These are phyloP conservation scores for Sigmodon hispidus DNA, from an alignment of 2,113 vertebrate species.

Conservation along the genomic window DNA sequence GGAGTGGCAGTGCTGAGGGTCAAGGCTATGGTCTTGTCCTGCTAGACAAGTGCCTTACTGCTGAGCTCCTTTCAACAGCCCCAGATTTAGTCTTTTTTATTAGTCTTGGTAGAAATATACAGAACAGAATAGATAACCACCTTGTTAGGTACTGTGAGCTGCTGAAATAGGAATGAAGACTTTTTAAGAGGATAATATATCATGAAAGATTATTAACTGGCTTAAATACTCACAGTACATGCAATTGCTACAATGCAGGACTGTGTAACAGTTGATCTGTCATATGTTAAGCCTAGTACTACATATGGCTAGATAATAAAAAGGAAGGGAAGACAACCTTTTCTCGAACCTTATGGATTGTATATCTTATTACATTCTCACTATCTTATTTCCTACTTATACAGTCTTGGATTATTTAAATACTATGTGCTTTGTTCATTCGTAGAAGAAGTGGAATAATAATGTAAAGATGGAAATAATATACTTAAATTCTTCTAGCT, in stretches of 20 bases:
- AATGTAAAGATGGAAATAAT: slow-evolving; percentile 50
- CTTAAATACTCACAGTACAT: slow-evolving; percentile 21
- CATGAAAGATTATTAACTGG: slow-evolving; percentile 12
- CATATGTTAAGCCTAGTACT: neutral
- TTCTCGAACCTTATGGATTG: neutral
- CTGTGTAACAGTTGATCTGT: neutral
- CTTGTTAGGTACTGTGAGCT: neutral
- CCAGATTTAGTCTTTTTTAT: neutral
- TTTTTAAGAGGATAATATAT: neutral
- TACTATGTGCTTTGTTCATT: neutral
- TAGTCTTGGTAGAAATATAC: neutral
- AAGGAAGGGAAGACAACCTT: neutral
- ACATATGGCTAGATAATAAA: neutral
- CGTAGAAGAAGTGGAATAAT: neutral
- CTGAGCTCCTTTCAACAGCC: neutral
- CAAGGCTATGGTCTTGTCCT: neutral
- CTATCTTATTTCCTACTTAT: neutral
- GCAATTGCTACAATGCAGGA: neutral
- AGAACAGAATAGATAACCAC: neutral
- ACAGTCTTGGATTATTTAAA: slow-evolving; percentile 24
- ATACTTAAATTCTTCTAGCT: neutral
- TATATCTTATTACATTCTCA: neutral
- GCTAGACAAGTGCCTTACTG: neutral
- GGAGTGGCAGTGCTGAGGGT: neutral
- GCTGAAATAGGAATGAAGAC: neutral